Base-by-base conservation (phyloP, 2,113 vertebrate species). In the Datnioides undecimradiatus region DNA sequence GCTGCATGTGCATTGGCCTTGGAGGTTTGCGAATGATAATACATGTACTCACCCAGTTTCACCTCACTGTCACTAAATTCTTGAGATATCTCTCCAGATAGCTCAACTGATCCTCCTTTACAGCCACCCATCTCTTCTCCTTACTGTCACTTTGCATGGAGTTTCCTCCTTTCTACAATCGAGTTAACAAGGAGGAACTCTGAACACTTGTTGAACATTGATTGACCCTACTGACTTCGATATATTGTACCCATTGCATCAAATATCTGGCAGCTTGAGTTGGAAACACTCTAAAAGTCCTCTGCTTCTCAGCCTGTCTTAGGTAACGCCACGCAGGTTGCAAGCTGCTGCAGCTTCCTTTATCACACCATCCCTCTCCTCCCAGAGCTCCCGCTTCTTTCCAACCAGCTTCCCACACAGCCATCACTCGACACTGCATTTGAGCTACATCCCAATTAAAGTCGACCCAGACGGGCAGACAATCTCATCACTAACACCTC, bases 371-470 rank as follows among this genome's bases (percentile, higher is more conserved):
- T 72, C 70, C 25, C 6, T 76, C 69, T 80, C 55, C 43, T 87
- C 82, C 65, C 58, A 70, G 58, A 67, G 75, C 69, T 80, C 21
- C 49, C n/a, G 33, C 68, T 27, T 69, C 60, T 68, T 80, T 79
- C 59, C 64, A 52, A 66, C 75, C 76, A 68, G 68, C 87, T 87
- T 87, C 90, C 84, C 85, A 88, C 87, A 81, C 82, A 88, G 67
- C 76, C 84, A 71, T 91, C 90, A 66, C 54, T 84, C 68, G 11
- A 73, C 69, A 63, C 69, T 12, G 51, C 71, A 52, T 83, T 78
- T 82, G 58, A 84, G 76, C 83, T 76, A 88, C 78, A 76, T 86
- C 73, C 88, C 84, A 91, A 89, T 91, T 93, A 88, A 80, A 86
- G 75, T 77, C 23, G 31, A 71, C 49, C 78, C 83, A 83, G 82